These are phyloP conservation scores for Panopea generosa DNA, from an alignment of 2,888 invertebrate species.

Conservation along the genomic window DNA sequence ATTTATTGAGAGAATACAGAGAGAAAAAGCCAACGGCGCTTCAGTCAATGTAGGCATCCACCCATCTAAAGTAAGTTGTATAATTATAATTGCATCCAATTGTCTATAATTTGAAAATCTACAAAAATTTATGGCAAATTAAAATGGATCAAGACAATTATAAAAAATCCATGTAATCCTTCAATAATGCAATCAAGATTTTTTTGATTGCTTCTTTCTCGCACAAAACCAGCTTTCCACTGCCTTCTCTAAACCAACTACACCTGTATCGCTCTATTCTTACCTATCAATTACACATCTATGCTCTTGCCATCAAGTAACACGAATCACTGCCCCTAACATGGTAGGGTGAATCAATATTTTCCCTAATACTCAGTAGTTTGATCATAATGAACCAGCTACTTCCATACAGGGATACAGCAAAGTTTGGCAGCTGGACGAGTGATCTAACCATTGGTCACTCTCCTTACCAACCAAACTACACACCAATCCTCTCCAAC, in stretches of 20 bases:
- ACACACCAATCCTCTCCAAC: too few relatives aligned
- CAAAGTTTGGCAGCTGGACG: constrained; percentile 38
- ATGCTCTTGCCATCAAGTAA: too few relatives aligned
- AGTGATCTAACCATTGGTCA: constrained; percentile 2
- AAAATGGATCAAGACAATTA: background rate
- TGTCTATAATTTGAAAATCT: background rate
- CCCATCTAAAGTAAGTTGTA: constrained; percentile 94
- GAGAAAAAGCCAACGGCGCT: constrained; percentile 99
- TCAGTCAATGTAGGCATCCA: constrained; percentile 99
- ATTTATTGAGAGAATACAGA: constrained; percentile 99
- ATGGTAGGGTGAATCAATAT: too few relatives aligned
- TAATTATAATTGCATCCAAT: background rate
- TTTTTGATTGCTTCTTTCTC: too few relatives aligned
- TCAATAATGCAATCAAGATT: too few relatives aligned
- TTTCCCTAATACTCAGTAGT: constrained; percentile 20
- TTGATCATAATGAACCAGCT: too few relatives aligned
- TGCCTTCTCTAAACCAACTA: too few relatives aligned
- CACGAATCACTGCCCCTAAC: too few relatives aligned
- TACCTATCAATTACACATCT: too few relatives aligned
- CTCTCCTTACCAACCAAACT: constrained; percentile 21
- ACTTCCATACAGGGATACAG: constrained; percentile 13
- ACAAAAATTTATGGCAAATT: background rate
- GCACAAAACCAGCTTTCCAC: too few relatives aligned
- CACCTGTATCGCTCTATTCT: too few relatives aligned
- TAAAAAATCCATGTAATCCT: too few relatives aligned